A percentile compares a stretch with the other conserved stretches of the same genome.
Evolutionary conservation across 2,113 vertebrate species (phyloP).

Genomic region (Cranoglanis bouderius): DNA sequence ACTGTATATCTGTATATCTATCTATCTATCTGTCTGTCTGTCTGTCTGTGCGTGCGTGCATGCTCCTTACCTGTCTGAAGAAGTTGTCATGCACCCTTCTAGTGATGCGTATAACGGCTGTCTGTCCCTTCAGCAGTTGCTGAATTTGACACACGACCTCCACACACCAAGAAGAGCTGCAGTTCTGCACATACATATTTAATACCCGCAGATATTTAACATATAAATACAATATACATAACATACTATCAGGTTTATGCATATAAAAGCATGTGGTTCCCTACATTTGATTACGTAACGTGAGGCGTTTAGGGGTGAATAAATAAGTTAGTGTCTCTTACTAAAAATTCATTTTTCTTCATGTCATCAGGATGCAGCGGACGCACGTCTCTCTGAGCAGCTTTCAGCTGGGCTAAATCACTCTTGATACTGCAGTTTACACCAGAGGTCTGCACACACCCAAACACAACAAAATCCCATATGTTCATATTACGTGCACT

Average conservation of each 20-base stretch:
- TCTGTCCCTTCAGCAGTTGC: constrained; percentile 68
- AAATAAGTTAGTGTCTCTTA: constrained; percentile 60
- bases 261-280: neutral
- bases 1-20: neutral
- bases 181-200: constrained; percentile 73
- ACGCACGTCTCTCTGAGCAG: constrained; percentile 66
- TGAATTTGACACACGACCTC: constrained; percentile 78
- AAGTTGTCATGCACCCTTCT: constrained; percentile 84
- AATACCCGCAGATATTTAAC: neutral
- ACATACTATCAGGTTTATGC: too few relatives aligned
- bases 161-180: constrained; percentile 79
- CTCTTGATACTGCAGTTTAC: constrained; percentile 77
- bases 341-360: constrained; percentile 76
- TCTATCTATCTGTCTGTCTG: neutral
- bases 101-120: constrained; percentile 75
- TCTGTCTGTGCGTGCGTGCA: neutral
- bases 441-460: constrained; percentile 71
- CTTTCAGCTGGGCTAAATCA: constrained; percentile 64
- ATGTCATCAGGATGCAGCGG: constrained; percentile 82
- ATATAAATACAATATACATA: too few relatives aligned
- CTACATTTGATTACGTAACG: neutral
- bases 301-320: neutral
- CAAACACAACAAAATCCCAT: neutral
- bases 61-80: constrained; percentile 79
- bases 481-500: neutral